A percentile compares a stretch with the other conserved stretches of the same genome.
Evolutionary conservation across 1,140 invertebrate species (phyloP).

Genomic region (Odontomachus brunneus): DNA sequence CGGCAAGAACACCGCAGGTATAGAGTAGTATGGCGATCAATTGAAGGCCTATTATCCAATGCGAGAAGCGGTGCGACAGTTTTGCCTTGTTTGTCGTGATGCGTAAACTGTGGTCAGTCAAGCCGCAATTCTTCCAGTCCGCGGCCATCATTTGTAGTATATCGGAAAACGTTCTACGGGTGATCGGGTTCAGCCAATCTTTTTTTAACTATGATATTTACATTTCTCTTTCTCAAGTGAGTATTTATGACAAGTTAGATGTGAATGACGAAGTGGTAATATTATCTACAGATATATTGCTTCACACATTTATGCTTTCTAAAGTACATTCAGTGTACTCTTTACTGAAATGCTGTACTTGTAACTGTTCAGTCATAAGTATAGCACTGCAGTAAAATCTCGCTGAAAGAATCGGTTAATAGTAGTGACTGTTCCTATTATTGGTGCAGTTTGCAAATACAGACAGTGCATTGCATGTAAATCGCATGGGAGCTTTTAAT

Average conservation of each 20-base stretch:
- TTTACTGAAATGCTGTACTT: too few relatives aligned
- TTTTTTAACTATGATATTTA: neutral
- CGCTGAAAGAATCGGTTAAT: too few relatives aligned
- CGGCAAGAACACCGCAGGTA: conserved; percentile 2
- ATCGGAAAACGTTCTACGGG: conserved; percentile 22
- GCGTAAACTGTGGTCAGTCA: neutral
- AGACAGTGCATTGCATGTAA: too few relatives aligned
- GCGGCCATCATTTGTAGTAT: conserved; percentile 41
- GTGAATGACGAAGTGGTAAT: neutral
- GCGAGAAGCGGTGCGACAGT: conserved; percentile 16
- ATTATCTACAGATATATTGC: neutral
- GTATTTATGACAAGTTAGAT: neutral
- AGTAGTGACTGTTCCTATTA: too few relatives aligned
- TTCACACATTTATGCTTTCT: neutral
- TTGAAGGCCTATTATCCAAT: conserved; percentile 20
- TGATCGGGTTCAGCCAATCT: neutral
- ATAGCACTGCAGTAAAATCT: too few relatives aligned
- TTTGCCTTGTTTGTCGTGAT: neutral
- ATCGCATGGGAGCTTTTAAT: too few relatives aligned
- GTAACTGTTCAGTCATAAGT: too few relatives aligned
- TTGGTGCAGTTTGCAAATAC: too few relatives aligned
- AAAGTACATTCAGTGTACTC: too few relatives aligned
- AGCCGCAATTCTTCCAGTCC: conserved; percentile 26
- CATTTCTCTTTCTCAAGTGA: neutral
- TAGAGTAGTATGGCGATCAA: conserved; percentile 3